Percentiles rank a stretch among this genome's conserved stretches.
These are phyloP conservation scores for Lamprologus tigripictilis DNA, from an alignment of 2,113 vertebrate genomes.

Conservation along the genomic window DNA sequence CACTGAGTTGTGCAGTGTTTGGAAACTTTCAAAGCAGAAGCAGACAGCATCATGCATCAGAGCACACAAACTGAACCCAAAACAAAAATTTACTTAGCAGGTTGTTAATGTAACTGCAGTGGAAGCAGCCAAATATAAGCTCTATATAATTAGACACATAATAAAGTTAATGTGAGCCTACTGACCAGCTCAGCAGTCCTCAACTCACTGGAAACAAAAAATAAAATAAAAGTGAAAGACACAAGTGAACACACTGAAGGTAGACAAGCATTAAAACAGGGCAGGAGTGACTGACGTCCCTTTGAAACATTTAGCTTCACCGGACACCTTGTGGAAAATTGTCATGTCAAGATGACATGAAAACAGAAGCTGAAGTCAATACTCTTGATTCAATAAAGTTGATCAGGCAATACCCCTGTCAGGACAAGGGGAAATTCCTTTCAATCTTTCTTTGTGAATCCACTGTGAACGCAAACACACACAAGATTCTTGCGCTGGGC, in stretches of 20 bases:
- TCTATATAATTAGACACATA: not conserved
- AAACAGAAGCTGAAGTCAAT: slow-evolving; percentile 25
- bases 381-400: slow-evolving; percentile 25
- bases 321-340: slow-evolving; percentile 3
- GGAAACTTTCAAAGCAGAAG: not conserved
- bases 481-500: not conserved
- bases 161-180: not conserved
- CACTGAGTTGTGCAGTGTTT: not conserved
- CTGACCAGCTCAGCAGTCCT: not conserved
- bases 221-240: not conserved
- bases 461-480: not conserved
- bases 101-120: not conserved
- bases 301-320: slow-evolving; percentile 10
- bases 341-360: slow-evolving; percentile 10
- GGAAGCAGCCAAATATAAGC: not conserved
- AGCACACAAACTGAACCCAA: not conserved
- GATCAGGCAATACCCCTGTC: slow-evolving; percentile 21
- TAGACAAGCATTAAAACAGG: not conserved
- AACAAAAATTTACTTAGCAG: not conserved
- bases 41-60: not conserved
- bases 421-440: not conserved
- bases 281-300: not conserved
- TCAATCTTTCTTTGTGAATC: not conserved
- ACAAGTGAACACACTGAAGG: not conserved
- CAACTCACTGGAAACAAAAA: not conserved